Evolutionary conservation across 2,113 vertebrate genomes (phyloP).

Genomic region (Rhizomys pruinosus): DNA sequence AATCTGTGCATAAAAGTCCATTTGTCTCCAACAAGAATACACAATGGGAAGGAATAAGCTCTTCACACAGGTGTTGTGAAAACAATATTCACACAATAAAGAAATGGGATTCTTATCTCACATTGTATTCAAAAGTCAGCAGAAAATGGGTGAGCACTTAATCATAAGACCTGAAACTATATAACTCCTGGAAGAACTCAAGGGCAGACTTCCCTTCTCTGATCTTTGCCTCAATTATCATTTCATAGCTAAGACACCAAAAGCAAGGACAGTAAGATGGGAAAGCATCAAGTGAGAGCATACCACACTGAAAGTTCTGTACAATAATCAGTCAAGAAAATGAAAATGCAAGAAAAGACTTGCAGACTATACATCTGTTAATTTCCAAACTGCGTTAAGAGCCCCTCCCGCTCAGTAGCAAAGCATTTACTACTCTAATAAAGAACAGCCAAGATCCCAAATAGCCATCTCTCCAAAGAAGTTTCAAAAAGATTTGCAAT

Average conservation of each 20-base stretch:
- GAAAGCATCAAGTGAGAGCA: neutral
- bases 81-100: neutral
- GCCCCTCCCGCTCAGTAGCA: neutral
- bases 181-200: neutral
- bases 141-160: neutral
- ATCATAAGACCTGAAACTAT: neutral
- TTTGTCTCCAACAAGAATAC: neutral
- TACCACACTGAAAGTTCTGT: neutral
- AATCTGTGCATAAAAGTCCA: neutral
- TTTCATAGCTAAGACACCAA: neutral
- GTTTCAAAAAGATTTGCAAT: fast-evolving
- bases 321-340: neutral
- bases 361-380: neutral
- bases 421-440: neutral
- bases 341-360: neutral
- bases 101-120: no score
- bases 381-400: neutral
- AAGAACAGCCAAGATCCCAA: neutral
- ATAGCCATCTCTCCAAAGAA: neutral
- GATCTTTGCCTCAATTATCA: neutral
- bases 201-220: neutral
- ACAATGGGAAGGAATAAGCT: neutral
- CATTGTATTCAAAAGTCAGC: neutral
- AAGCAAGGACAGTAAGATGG: neutral
- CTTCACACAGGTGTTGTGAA: neutral